Percentiles rank a stretch among this genome's conserved stretches.
phyloP scores from a whole-genome alignment of 1,140 invertebrate species.

The Conus betulinus region DNA sequence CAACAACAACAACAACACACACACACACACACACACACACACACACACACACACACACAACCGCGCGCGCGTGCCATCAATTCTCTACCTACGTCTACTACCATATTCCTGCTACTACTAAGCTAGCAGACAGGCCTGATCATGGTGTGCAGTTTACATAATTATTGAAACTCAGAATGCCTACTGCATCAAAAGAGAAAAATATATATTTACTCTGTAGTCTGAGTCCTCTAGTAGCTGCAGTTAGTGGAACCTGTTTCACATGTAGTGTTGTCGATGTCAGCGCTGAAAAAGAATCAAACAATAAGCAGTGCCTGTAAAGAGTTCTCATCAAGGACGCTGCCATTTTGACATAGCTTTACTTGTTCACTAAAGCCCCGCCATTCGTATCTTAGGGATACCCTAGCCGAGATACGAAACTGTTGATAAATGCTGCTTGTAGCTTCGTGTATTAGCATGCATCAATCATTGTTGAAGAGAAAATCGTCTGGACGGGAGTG shows the following conservation, averaged over 20 bases:
- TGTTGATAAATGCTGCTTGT: slow-evolving; percentile 18
- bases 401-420: slow-evolving; percentile 46
- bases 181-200: no score
- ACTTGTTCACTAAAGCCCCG: background rate
- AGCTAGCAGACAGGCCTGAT: no score
- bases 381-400: slow-evolving; percentile 29
- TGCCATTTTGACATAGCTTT: slow-evolving; percentile 54
- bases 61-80: no score
- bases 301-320: slow-evolving; percentile 42
- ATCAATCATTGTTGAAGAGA: slow-evolving; percentile 47
- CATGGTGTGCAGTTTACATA: no score
- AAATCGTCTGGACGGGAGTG: slow-evolving; percentile 30
- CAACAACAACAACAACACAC: no score
- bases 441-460: slow-evolving; percentile 58
- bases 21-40: no score
- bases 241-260: background rate
- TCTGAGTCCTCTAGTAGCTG: slow-evolving; percentile 16
- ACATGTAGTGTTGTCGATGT: background rate
- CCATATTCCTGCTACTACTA: no score
- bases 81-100: no score
- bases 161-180: no score
- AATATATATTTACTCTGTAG: slow-evolving; percentile 31
- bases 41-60: no score
- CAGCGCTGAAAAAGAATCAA: background rate
- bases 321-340: slow-evolving; percentile 50